Percentiles rank a stretch among this genome's conserved stretches.
phyloP scores from a whole-genome alignment of 2,888 invertebrate species.

The Drosophila setosimentum region DNA sequence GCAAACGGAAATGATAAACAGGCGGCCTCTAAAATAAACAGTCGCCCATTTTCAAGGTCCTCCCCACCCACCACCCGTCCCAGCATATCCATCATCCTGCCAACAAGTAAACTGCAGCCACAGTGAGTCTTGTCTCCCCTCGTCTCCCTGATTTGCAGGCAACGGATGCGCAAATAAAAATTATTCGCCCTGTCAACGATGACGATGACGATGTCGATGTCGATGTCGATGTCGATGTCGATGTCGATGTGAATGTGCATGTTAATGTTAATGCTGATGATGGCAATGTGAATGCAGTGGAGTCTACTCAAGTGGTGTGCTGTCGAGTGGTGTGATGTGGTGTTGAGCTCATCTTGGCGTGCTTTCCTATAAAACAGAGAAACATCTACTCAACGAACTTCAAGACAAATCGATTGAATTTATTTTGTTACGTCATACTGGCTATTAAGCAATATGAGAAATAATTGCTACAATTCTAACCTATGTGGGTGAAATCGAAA shows the following conservation, averaged over 20 bases:
- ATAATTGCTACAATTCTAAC: background rate
- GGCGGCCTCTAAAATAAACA: constrained; percentile 56
- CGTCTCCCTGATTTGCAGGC: constrained; percentile 46
- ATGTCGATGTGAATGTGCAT: constrained; percentile 18
- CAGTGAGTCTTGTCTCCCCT: background rate
- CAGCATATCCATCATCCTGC: constrained; percentile 7
- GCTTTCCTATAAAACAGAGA: constrained; percentile 12
- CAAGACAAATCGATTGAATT: constrained; percentile 1
- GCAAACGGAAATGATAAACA: constrained; percentile 72
- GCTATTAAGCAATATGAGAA: background rate
- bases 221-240: constrained; percentile 2
- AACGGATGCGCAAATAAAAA: constrained; percentile 82
- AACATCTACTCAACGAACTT: constrained; percentile 7
- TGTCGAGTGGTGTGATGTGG: constrained; percentile 1
- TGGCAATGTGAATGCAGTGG: constrained; percentile 25
- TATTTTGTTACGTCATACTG: background rate
- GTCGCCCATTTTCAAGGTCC: constrained; percentile 56
- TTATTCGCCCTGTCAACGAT: constrained; percentile 61
- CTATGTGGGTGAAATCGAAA: background rate
- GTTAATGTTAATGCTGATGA: constrained; percentile 13
- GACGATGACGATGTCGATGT: constrained; percentile 21
- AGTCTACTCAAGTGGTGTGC: constrained; percentile 9
- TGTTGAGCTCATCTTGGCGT: constrained; percentile 3
- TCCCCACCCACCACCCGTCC: constrained; percentile 16
- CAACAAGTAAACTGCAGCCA: background rate